Evolutionary conservation across 2,888 invertebrate species (phyloP).

Genomic region (Tromatobia lineatoria): DNA sequence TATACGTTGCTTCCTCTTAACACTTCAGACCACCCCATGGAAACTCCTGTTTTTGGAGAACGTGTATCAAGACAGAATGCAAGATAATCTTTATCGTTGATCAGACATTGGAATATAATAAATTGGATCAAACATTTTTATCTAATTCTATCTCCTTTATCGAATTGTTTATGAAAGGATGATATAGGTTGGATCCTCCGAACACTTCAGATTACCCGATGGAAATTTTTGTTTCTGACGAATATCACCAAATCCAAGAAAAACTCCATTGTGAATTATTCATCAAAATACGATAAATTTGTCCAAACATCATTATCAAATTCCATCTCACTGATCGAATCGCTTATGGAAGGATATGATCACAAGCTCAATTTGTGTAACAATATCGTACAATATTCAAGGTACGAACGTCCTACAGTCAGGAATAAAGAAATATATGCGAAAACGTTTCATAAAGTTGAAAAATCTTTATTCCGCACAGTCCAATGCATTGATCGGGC

Average conservation of each 20-base stretch:
- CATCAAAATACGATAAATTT: not conserved
- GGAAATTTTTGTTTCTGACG: not conserved
- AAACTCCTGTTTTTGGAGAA: not conserved
- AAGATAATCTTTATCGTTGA: not conserved
- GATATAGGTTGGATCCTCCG: no score
- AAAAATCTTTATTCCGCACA: not conserved
- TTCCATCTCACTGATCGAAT: not conserved
- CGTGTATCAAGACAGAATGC: not conserved
- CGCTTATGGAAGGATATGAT: not conserved
- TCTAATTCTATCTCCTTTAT: not conserved
- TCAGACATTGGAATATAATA: not conserved
- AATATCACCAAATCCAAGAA: not conserved
- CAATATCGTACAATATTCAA: no score
- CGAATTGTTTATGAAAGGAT: not conserved
- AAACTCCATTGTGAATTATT: not conserved
- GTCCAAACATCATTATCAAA: not conserved
- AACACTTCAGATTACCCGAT: not conserved
- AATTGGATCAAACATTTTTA: not conserved
- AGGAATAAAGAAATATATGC: no score
- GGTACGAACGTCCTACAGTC: no score
- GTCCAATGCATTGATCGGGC: slow-evolving; percentile 14
- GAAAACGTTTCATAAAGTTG: no score
- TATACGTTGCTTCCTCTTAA: no score
- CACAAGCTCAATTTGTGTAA: no score
- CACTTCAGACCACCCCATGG: not conserved